Evolutionary conservation across 2,113 vertebrate species (phyloP).

Genomic region (human (Homo sapiens)): DNA sequence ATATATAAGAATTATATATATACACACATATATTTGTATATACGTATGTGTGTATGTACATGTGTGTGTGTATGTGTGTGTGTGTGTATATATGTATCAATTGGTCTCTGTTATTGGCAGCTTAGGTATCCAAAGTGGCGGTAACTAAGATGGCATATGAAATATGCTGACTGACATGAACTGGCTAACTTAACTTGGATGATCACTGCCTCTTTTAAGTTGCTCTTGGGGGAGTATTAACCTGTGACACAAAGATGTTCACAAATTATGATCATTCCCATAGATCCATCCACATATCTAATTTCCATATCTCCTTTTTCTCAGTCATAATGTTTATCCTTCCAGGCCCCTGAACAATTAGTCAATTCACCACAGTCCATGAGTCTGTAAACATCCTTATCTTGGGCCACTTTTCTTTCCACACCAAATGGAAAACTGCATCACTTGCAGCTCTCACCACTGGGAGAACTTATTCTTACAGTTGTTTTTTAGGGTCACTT

Average conservation of each 20-base stretch:
- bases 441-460: not conserved
- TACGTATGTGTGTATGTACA: no score
- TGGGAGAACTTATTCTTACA: not conserved
- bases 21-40: no score
- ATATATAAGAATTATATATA: no score
- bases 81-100: no score
- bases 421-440: not conserved
- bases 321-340: not conserved
- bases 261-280: not conserved
- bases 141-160: not conserved
- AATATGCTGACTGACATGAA: not conserved
- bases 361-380: not conserved
- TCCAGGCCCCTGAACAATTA: not conserved
- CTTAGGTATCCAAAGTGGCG: not conserved
- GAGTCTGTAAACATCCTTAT: not conserved
- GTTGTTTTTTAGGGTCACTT: not conserved
- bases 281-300: no score
- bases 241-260: not conserved
- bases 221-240: not conserved
- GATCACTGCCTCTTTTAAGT: not conserved
- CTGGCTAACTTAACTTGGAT: not conserved
- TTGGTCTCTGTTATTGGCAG: not conserved
- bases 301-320: not conserved
- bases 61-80: no score
- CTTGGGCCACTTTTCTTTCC: not conserved